Conservation (phyloP, 1,140 invertebrate species). For the Acromyrmex heyeri region DNA sequence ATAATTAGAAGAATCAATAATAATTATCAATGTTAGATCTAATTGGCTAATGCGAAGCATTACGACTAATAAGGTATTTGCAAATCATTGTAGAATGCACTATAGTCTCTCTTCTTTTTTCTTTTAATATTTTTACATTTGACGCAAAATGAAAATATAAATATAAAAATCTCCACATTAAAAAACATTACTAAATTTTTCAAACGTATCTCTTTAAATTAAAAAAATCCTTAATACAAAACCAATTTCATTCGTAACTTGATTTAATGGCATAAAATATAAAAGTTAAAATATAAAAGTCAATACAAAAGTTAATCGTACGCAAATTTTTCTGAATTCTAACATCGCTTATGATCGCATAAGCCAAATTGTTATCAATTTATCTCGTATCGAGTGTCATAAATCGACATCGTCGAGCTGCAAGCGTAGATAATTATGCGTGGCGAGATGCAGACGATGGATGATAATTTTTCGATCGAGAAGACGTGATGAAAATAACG, state of each 20-base stretch:
- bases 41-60: no score
- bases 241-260: background rate
- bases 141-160: background rate
- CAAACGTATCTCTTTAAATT: background rate
- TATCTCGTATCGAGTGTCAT: background rate
- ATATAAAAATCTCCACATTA: background rate
- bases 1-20: no score
- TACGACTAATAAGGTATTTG: no score
- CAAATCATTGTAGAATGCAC: no score
- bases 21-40: no score
- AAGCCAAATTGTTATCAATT: slow-evolving; percentile 1
- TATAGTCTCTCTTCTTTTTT: background rate
- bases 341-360: background rate
- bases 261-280: background rate
- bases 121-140: background rate
- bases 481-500: slow-evolving; percentile 53
- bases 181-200: background rate
- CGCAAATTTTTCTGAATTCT: background rate
- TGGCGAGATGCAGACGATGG: slow-evolving; percentile 24
- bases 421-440: slow-evolving; percentile 47
- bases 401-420: background rate
- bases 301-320: background rate
- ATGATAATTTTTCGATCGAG: slow-evolving; percentile 38
- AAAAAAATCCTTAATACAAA: background rate
- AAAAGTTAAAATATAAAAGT: background rate